Conservation (phyloP, 1,140 invertebrate species). For the Ostrea denselamellosa region DNA sequence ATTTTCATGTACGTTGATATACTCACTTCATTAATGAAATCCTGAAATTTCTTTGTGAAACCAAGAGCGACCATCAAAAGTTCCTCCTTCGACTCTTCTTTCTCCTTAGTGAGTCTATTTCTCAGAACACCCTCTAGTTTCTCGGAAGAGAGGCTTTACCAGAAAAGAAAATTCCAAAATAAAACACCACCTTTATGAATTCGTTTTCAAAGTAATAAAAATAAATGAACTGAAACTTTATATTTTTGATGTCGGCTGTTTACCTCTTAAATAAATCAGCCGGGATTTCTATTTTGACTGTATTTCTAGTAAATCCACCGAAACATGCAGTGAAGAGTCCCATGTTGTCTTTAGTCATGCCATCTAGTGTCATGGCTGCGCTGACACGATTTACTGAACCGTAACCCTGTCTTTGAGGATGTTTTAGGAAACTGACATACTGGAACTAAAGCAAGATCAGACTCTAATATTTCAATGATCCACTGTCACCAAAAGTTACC, state of each 20-base stretch:
- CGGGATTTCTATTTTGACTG: not conserved
- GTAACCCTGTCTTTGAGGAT: constrained; percentile 35
- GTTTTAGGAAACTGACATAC: constrained; percentile 37
- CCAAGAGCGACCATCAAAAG: not conserved
- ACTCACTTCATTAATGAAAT: not conserved
- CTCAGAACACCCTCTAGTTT: not conserved
- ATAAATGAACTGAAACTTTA: too few relatives aligned
- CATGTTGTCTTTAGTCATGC: not conserved
- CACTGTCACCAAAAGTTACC: too few relatives aligned
- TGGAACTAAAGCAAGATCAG: not conserved
- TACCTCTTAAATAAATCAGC: not conserved
- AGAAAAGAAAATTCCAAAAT: not conserved
- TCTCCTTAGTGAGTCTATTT: not conserved
- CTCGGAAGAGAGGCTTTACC: not conserved
- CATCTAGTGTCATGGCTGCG: not conserved
- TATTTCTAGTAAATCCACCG: not conserved
- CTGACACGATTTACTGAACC: constrained; percentile 39
- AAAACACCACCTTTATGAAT: not conserved
- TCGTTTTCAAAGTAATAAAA: too few relatives aligned
- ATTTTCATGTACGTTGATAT: too few relatives aligned
- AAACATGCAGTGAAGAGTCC: not conserved
- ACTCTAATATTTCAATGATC: too few relatives aligned
- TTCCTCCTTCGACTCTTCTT: not conserved
- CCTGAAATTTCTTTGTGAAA: not conserved
- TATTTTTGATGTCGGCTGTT: not conserved